Percentiles rank a stretch among this genome's conserved stretches.
Conservation (phyloP, 2,797 vertebrate species). For the Tadarida brasiliensis region DNA sequence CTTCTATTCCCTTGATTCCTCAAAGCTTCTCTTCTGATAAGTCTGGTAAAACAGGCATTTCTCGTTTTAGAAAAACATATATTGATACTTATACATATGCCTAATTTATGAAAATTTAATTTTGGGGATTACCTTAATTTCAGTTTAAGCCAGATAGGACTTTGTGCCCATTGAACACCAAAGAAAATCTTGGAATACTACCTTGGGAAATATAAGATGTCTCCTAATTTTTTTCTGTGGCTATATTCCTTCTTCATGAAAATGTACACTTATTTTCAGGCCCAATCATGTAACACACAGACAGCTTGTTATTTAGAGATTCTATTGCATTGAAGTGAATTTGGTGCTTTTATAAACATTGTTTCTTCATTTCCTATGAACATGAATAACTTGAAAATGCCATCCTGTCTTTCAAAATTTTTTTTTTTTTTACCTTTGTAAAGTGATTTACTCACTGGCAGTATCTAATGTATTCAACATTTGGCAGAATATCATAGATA, state of each 20-base stretch:
- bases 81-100: not conserved
- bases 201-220: not conserved
- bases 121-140: not conserved
- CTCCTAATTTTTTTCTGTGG: not conserved
- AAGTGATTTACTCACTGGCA: slow-evolving; percentile 6
- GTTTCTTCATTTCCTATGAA: not conserved
- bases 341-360: slow-evolving; percentile 9
- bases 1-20: not conserved
- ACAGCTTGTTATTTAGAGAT: not conserved
- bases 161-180: not conserved
- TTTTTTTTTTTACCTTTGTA: slow-evolving; percentile 51
- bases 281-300: not conserved
- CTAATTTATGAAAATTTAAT: not conserved
- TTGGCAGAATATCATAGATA: not conserved
- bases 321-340: not conserved
- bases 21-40: not conserved
- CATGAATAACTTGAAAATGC: slow-evolving; percentile 13
- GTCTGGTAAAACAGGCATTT: not conserved
- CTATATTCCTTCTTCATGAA: not conserved
- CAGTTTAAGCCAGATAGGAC: not conserved
- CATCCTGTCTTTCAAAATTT: slow-evolving; percentile 22
- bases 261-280: slow-evolving; percentile 27
- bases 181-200: not conserved
- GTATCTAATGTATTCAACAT: slow-evolving; percentile 16
- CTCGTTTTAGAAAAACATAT: not conserved